Evolutionary conservation across 35 echinoderm and acorn worm genomes (phyloP).

Genomic region (Amphiura filiformis): DNA sequence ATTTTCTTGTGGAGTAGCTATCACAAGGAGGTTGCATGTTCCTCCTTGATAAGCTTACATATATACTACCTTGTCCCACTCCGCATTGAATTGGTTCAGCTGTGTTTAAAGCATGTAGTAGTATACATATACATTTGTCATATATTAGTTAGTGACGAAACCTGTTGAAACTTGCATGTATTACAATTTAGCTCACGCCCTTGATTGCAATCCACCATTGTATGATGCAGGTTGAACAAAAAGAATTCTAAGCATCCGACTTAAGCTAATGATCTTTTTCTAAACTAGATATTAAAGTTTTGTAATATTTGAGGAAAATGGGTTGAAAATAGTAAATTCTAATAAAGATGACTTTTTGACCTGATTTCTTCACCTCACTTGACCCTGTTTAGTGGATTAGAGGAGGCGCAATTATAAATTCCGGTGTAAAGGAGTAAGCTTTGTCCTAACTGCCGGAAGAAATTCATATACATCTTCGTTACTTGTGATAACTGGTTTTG

Average conservation of each 20-base stretch:
- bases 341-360: background rate
- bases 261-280: background rate
- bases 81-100: too few species aligned
- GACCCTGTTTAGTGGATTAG: background rate
- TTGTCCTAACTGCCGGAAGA: conserved; percentile 6
- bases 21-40: too few species aligned
- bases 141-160: background rate
- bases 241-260: background rate
- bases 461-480: background rate
- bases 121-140: too few species aligned
- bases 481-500: background rate
- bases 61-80: too few species aligned
- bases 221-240: background rate
- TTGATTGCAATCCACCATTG: background rate
- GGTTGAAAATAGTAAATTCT: background rate
- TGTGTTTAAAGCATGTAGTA: too few species aligned
- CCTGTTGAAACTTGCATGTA: background rate
- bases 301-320: background rate
- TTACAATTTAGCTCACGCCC: conserved; percentile 7
- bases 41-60: too few species aligned
- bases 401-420: background rate
- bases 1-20: too few species aligned
- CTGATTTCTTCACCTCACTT: background rate
- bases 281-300: background rate
- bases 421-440: background rate